Conservation (phyloP, 2,797 vertebrate genomes). For the Eurystomus glaucurus region DNA sequence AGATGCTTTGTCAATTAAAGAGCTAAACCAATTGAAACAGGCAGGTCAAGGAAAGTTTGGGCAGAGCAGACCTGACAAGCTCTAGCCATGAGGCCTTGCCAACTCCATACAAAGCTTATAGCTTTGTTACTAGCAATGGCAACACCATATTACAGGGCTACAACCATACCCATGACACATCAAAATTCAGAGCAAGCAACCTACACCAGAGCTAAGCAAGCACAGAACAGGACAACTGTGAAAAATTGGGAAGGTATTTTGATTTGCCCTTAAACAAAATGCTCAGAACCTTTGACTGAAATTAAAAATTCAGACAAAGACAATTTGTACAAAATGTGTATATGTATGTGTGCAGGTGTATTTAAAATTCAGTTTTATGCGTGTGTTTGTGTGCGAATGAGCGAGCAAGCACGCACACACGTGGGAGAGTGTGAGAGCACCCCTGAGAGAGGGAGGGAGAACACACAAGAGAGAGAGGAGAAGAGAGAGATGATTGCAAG, state of each 20-base stretch:
- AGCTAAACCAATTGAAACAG: neutral
- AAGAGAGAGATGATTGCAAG: neutral
- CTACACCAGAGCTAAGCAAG: neutral
- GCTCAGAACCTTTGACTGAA: neutral
- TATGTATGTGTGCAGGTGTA: neutral
- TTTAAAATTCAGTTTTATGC: rapidly evolving
- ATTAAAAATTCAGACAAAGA: neutral
- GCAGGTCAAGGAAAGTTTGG: neutral
- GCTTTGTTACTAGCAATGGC: neutral
- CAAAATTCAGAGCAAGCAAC: neutral
- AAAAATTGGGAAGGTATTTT: neutral
- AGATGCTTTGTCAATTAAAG: neutral
- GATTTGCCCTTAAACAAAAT: neutral
- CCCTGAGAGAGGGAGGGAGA: rapidly evolving
- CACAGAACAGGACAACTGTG: neutral
- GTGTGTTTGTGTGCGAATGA: neutral
- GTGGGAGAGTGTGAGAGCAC: rapidly evolving
- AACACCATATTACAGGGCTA: neutral
- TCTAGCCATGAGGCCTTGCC: neutral
- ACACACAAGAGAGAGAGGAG: neutral
- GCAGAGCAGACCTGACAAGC: neutral
- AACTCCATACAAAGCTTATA: neutral
- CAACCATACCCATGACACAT: neutral
- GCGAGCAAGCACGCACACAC: rapidly evolving
- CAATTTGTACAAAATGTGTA: neutral